phyloP scores from a whole-genome alignment of 2,797 vertebrate genomes.

The Moxostoma hubbsi region DNA sequence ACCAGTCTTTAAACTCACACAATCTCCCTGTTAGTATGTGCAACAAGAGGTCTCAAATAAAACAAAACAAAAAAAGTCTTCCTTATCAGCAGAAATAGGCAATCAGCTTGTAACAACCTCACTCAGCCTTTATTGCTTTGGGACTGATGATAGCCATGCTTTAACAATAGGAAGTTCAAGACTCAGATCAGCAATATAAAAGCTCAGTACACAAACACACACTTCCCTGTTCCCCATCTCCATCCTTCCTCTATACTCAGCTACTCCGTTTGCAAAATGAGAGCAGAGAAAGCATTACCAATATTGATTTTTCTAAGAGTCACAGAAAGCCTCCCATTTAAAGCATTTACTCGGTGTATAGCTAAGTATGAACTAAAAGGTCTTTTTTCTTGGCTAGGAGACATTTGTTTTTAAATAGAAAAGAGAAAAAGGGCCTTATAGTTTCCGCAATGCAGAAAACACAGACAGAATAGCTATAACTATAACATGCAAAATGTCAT shows the following conservation, averaged over 20 bases:
- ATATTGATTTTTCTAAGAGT: conserved; percentile 57
- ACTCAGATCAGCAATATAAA: conserved; percentile 30
- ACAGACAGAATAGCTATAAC: no score
- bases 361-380: not conserved
- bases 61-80: not conserved
- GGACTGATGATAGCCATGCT: conserved; percentile 44
- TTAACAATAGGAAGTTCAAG: conserved; percentile 52
- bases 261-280: conserved; percentile 48
- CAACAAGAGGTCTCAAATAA: not conserved
- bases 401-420: not conserved
- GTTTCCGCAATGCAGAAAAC: no score
- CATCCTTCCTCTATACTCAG: conserved; percentile 21
- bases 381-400: conserved; percentile 13
- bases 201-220: conserved; percentile 27
- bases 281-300: conserved; percentile 54
- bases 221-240: conserved; percentile 27
- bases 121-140: conserved; percentile 22
- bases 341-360: conserved; percentile 33
- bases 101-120: conserved; percentile 13
- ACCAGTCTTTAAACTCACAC: not conserved
- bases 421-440: not conserved
- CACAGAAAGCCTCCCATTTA: conserved; percentile 39
- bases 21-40: not conserved
- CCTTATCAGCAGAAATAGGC: conserved; percentile 27
- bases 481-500: no score